phyloP scores from a whole-genome alignment of 1,140 invertebrate genomes.

The Antheraea mylitta region DNA sequence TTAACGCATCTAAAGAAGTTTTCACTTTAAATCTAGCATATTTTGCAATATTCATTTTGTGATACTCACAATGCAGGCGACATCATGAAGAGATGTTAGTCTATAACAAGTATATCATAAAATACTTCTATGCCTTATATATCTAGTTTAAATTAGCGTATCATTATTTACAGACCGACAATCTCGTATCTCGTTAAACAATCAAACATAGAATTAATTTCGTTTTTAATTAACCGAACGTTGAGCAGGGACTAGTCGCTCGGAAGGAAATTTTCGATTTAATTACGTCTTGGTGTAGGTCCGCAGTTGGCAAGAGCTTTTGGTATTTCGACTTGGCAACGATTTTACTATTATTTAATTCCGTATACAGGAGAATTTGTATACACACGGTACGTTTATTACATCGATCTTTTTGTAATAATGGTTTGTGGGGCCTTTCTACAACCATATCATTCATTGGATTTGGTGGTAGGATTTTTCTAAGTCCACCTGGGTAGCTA shows the following conservation, averaged over 20 bases:
- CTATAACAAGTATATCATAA: too few species aligned
- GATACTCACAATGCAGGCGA: too few species aligned
- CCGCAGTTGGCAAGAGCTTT: slow-evolving; percentile 14
- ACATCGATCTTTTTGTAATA: too few species aligned
- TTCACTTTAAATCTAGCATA: too few species aligned
- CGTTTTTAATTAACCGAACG: neutral
- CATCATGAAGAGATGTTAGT: too few species aligned
- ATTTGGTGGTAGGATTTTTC: too few species aligned
- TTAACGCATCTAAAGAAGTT: too few species aligned
- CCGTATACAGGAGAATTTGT: slow-evolving; percentile 14
- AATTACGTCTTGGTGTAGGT: slow-evolving; percentile 13
- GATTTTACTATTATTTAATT: slow-evolving; percentile 28
- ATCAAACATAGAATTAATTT: neutral
- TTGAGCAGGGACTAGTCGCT: neutral
- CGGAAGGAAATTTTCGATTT: slow-evolving; percentile 16
- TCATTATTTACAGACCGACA: neutral
- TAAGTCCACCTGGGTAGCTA: too few species aligned
- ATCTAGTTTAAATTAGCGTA: neutral
- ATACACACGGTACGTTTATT: neutral
- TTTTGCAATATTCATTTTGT: too few species aligned
- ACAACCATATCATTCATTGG: too few species aligned
- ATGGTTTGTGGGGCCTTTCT: too few species aligned
- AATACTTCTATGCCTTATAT: neutral
- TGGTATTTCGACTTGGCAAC: slow-evolving; percentile 16
- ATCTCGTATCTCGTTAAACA: neutral